Evolutionary conservation across 2,113 vertebrate genomes (phyloP), one percentile per base, ranked within the genome.

Genomic region (Amblyornis subalaris): DNA sequence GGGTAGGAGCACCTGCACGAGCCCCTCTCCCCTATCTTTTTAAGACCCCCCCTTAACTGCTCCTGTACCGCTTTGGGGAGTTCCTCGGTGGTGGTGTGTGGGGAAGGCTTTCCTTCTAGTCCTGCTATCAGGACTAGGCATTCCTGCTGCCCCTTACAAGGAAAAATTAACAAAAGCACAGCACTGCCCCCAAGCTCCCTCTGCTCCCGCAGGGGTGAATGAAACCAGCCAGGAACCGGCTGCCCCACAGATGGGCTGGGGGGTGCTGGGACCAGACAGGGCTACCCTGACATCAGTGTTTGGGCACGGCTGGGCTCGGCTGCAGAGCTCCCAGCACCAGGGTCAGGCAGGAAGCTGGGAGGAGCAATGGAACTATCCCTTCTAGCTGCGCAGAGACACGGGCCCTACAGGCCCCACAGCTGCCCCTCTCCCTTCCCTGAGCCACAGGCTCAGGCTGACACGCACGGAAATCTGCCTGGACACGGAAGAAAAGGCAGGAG

Each of bases 401-500:
- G 29, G 40, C 40, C 54, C 35, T 54, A 14, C 48, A 40, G n/a
- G 25, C 31, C 40, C 54, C 62, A 47, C 13, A 60, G 42, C 44
- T 60, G 47, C 54, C 35, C 25, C 33, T 23, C 25, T 50, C 54
- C 57, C 47, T 33, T 12, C 16, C 29, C 42, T 16, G 67, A 35
- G n/a, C 15, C 72, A 14, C n/a, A 16, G 38, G 29, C 53, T 24
- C 7, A 0, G 19, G 23, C 23, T 47, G 10, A 14, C 57, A 6
- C 1, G 1, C 35, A 8, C 4, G 33, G 74, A 70, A 31, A 36
- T 47, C 45, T 12, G 31, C 22, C 44, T 15, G 8, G 31, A 36
- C 50, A 42, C 23, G 23, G 86, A 93, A 95, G 78, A 94, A 91
- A 69, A 97, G 94, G 71, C 96, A 73, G 95, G 91, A 98, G 96